Conservation (phyloP, 2,888 invertebrate species). For the Cecidostiba fungosa region DNA sequence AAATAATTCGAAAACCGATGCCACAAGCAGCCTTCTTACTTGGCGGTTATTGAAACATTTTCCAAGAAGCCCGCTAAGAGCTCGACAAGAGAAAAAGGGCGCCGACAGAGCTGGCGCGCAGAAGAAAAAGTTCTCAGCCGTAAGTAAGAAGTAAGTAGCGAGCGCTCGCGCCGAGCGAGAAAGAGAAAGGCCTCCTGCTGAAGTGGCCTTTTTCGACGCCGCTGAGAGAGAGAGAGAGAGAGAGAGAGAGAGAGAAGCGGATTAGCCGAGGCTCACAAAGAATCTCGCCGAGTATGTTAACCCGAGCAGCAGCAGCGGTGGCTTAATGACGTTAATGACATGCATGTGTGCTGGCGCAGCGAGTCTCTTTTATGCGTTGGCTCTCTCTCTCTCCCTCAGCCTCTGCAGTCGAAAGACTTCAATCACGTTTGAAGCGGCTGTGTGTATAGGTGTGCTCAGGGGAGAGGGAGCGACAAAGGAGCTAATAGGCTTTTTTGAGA, state of each 20-base stretch:
- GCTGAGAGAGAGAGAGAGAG: neutral
- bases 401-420: constrained; percentile 28
- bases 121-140: constrained; percentile 1
- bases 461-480: too few species aligned
- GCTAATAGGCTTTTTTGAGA: neutral
- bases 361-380: neutral
- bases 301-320: neutral
- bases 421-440: constrained; percentile 19
- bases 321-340: constrained; percentile 54
- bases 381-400: too few species aligned
- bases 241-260: neutral
- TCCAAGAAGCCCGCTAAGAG: neutral
- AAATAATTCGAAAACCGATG: too few species aligned
- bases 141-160: neutral
- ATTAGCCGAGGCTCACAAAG: constrained; percentile 39
- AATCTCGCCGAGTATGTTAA: constrained; percentile 28
- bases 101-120: too few species aligned
- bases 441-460: too few species aligned
- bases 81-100: neutral
- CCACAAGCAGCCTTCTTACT: neutral
- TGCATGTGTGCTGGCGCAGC: neutral
- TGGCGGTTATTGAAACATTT: neutral
- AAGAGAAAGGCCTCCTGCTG: neutral
- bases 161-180: neutral
- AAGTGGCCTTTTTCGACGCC: constrained; percentile 22